A percentile compares a stretch with the other conserved stretches of the same genome.
Conservation (phyloP, 2,888 invertebrate genomes). For the Cosmopolites sordidus region DNA sequence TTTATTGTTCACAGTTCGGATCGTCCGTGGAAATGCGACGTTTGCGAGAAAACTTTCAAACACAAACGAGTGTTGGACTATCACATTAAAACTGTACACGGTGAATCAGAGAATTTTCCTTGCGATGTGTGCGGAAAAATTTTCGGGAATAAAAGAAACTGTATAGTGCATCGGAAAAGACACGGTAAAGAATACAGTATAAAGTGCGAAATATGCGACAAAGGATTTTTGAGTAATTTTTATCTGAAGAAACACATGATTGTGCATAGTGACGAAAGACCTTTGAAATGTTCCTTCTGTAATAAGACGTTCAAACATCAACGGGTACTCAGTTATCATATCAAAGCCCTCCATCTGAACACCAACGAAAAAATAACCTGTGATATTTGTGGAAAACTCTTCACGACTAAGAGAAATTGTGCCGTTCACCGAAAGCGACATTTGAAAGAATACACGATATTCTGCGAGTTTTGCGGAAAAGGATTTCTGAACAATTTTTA, state of each 20-base stretch:
- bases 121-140: conserved; percentile 58
- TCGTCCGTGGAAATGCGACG: conserved; percentile 42
- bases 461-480: conserved; percentile 20
- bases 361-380: conserved; percentile 7
- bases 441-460: conserved; percentile 38
- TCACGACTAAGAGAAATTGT: conserved; percentile 28
- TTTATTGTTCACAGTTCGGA: conserved; percentile 15
- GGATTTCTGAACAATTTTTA: conserved; percentile 23
- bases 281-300: background rate
- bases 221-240: conserved; percentile 37
- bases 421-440: conserved; percentile 46
- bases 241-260: conserved; percentile 29
- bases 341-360: conserved; percentile 47
- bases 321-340: conserved; percentile 40
- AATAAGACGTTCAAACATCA: conserved; percentile 10
- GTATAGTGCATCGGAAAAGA: conserved; percentile 52
- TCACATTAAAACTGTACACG: conserved; percentile 2
- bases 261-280: conserved; percentile 21
- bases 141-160: conserved; percentile 41
- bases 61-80: background rate
- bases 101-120: conserved; percentile 35
- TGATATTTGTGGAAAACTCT: conserved; percentile 32
- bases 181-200: conserved; percentile 52
- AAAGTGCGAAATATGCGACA: conserved; percentile 42
- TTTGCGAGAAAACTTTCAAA: conserved; percentile 14